phyloP scores from a whole-genome alignment of 1,140 invertebrate genomes.

The Leptonema lineaticorne region DNA sequence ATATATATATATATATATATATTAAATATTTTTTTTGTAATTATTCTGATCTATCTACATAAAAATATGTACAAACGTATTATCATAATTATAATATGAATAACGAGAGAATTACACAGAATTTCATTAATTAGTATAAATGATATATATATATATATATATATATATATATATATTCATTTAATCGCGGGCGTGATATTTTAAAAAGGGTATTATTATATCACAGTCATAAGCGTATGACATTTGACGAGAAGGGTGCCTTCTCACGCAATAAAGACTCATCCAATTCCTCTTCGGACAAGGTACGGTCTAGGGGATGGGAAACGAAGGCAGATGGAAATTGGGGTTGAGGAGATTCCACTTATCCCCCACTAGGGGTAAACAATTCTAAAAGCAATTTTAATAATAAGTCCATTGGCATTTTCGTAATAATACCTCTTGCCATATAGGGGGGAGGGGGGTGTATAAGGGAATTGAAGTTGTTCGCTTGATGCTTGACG shows the following conservation, averaged over 20 bases:
- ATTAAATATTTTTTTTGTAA: too few relatives aligned
- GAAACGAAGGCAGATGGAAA: too few relatives aligned
- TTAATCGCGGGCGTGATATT: neutral
- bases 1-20: too few relatives aligned
- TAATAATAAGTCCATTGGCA: conserved; percentile 56
- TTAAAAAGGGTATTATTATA: neutral
- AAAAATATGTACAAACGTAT: too few relatives aligned
- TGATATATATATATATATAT: too few relatives aligned
- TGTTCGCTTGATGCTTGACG: neutral
- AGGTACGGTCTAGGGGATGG: conserved; percentile 3
- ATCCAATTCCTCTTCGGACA: neutral
- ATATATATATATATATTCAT: too few relatives aligned
- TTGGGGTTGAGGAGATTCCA: conserved; percentile 37
- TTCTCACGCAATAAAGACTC: conserved; percentile 24
- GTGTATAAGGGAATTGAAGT: conserved; percentile 12
- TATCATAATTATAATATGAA: too few relatives aligned
- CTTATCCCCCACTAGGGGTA: too few relatives aligned
- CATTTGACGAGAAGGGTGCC: conserved; percentile 25
- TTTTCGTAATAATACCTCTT: conserved; percentile 38
- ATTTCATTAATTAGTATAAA: too few relatives aligned
- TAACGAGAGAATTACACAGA: too few relatives aligned
- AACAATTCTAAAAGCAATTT: conserved; percentile 60
- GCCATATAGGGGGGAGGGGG: conserved; percentile 1
- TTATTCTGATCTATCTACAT: too few relatives aligned
- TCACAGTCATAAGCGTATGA: conserved; percentile 22